These are phyloP conservation scores for Alauda arvensis DNA, from an alignment of 2,797 vertebrate genomes.

Conservation along the genomic window DNA sequence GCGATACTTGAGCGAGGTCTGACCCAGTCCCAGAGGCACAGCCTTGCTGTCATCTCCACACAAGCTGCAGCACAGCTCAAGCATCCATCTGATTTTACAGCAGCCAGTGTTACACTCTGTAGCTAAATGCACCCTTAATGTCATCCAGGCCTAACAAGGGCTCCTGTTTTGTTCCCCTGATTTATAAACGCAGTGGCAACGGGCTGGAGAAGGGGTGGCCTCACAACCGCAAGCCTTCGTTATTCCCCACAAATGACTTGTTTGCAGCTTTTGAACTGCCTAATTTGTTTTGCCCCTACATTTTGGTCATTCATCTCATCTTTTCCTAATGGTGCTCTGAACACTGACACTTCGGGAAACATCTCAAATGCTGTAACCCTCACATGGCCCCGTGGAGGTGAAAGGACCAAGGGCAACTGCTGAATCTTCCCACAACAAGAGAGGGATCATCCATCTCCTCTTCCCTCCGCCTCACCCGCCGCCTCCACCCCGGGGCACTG, in stretches of 20 bases:
- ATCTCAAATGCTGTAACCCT: conserved; percentile 46
- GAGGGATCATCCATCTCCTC: conserved; percentile 47
- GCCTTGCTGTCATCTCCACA: not conserved
- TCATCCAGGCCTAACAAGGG: not conserved
- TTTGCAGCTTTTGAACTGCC: conserved; percentile 24
- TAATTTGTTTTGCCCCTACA: conserved; percentile 52
- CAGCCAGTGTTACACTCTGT: not conserved
- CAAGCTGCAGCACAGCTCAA: not conserved
- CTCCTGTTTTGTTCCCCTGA: conserved; percentile 3
- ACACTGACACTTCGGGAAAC: conserved; percentile 30
- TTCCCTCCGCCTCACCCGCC: not conserved
- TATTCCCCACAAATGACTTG: conserved; percentile 14
- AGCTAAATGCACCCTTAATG: not conserved
- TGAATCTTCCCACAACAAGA: conserved; percentile 52
- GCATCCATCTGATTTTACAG: not conserved
- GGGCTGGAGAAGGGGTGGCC: not conserved
- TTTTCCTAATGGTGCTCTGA: conserved; percentile 41
- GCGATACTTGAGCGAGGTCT: fast-evolving
- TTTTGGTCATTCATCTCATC: conserved; percentile 53
- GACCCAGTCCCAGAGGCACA: not conserved
- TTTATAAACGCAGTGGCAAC: conserved; percentile 13
- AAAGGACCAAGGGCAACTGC: conserved; percentile 52
- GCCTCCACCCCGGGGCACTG: not conserved
- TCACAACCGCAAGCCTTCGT: not conserved
- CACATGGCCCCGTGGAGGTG: not conserved